A percentile compares a stretch with the other conserved stretches of the same genome.
Evolutionary conservation across 2,888 invertebrate genomes (phyloP).

Genomic region (Thecophora atra): DNA sequence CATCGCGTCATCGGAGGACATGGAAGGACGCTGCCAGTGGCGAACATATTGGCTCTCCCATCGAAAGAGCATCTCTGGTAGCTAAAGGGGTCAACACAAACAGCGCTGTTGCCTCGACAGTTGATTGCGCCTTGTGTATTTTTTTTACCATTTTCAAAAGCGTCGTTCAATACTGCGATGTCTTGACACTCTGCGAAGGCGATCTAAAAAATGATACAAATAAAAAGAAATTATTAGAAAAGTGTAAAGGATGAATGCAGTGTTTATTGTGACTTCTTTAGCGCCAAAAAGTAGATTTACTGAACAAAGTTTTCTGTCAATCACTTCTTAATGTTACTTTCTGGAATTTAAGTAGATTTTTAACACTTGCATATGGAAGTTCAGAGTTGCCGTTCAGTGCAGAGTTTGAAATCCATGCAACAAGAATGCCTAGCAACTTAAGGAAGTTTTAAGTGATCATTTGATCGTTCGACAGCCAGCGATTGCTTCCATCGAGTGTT

Average conservation of each 20-base stretch:
- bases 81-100: constrained; percentile 59
- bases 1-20: constrained; percentile 57
- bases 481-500: constrained; percentile 46
- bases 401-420: constrained; percentile 55
- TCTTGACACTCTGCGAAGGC: constrained; percentile 52
- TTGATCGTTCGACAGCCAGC: constrained; percentile 45
- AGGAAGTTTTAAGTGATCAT: constrained; percentile 15
- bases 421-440: constrained; percentile 54
- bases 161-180: constrained; percentile 40
- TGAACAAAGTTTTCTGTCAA: no score
- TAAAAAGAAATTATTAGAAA: no score
- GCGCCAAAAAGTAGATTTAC: no score
- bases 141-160: constrained; percentile 19
- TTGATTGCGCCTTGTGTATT: constrained; percentile 44
- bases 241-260: no score
- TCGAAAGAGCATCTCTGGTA: constrained; percentile 53
- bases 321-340: constrained; percentile 53
- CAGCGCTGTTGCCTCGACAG: constrained; percentile 56
- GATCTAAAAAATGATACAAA: no score
- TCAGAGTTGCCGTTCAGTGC: constrained; percentile 49
- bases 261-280: no score
- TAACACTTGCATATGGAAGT: constrained; percentile 56
- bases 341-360: constrained; percentile 47
- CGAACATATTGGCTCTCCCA: constrained; percentile 46
- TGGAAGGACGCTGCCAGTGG: constrained; percentile 46